Evolutionary conservation across 2,888 invertebrate genomes (phyloP), one percentile per base, ranked within the genome.

Genomic region (Chloroclystis v-ata): DNA sequence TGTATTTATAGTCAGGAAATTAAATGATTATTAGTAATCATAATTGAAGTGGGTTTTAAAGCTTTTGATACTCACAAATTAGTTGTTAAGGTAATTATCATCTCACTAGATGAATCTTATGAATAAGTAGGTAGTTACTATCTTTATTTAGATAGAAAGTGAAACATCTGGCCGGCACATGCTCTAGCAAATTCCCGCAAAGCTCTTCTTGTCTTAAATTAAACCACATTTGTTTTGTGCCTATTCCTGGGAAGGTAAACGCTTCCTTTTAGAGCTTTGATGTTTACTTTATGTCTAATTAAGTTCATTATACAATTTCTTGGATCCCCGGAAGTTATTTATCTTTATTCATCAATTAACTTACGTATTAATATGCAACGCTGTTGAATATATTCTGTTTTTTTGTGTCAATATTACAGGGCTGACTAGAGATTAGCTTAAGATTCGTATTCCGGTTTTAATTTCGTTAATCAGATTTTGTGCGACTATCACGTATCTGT

Each of bases 151-250:
- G 52, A 54, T 56, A 52, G 52, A 52, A 49, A 47, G 40, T 37
- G 32, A 44, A 56, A 48, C 59, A 56, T 59, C 56, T 59, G 59
- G 52, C 38, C 24, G 26, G 29, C 54, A 56, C 47, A 50, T 53
- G 54, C 41, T 40, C 12, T 39, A 37, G 48, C 43, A 14, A 46
- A 48, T 54, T 52, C 56, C 39, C 43, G 52, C 47, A 48, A 50
- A 20, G 49, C 39, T 47, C 48, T 26, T 38, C 47, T 37, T 41
- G 52, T 52, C 49, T 47, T 26, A 37, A 48, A 44, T 46, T 50
- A 52, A 54, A 53, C 51, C 35, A 33, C 28, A 39, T 29, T 54
- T 42, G 51, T 56, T 53, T 57, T 49, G 49, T 5, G 20, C 20
- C 20, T 45, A 44, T 43, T 51, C 52, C 47, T 56, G 45, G 38